Evolutionary conservation across 2,888 invertebrate species (phyloP).

Genomic region (Chaitophorus viminalis): DNA sequence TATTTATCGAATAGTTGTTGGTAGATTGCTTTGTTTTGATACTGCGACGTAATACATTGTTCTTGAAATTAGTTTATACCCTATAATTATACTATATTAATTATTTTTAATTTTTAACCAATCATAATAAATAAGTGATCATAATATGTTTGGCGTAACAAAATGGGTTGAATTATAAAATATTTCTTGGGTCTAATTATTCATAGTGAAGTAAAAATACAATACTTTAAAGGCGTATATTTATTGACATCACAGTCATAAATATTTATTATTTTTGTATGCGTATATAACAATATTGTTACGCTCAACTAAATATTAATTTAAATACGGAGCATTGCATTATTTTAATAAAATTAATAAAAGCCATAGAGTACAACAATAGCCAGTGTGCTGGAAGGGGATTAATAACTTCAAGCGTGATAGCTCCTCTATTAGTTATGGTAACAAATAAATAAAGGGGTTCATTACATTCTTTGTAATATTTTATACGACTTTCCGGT

Average conservation of each 20-base stretch:
- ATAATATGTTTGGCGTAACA: too few relatives aligned
- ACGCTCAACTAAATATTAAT: slow-evolving; percentile 55
- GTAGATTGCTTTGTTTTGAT: too few relatives aligned
- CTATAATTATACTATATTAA: too few relatives aligned
- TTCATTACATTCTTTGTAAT: background rate
- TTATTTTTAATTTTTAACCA: too few relatives aligned
- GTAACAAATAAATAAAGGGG: slow-evolving; percentile 10
- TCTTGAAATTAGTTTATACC: too few relatives aligned
- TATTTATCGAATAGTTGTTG: too few relatives aligned
- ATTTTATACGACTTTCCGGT: background rate
- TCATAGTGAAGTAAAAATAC: too few relatives aligned
- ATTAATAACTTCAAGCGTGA: slow-evolving; percentile 33
- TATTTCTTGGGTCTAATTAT: too few relatives aligned
- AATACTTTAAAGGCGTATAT: too few relatives aligned
- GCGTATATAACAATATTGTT: slow-evolving; percentile 35
- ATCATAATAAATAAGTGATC: too few relatives aligned
- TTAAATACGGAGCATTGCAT: slow-evolving; percentile 49
- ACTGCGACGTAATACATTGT: too few relatives aligned
- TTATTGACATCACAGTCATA: background rate
- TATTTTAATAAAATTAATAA: slow-evolving; percentile 56
- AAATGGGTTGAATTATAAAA: too few relatives aligned
- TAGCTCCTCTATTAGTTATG: slow-evolving; percentile 36
- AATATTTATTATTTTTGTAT: slow-evolving; percentile 28
- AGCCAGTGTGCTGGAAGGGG: slow-evolving; percentile 25
- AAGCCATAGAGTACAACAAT: slow-evolving; percentile 45